Percentiles rank a stretch among this genome's conserved stretches.
These are phyloP conservation scores for Agapornis roseicollis DNA, from an alignment of 2,113 vertebrate species.

Conservation along the genomic window DNA sequence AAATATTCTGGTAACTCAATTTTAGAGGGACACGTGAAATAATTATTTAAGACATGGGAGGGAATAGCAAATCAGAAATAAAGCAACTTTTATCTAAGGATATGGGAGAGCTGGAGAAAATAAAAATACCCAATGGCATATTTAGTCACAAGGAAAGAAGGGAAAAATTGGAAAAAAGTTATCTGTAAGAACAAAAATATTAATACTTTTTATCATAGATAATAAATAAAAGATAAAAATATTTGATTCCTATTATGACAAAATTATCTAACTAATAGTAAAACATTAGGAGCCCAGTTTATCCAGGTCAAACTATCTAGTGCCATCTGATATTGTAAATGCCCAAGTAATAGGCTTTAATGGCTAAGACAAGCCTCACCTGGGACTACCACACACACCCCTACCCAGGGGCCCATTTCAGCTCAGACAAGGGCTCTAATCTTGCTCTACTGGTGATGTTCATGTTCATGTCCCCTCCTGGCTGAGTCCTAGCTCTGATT, in stretches of 20 bases:
- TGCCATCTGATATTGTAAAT: not conserved
- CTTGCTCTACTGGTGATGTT: not conserved
- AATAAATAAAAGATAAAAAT: not conserved
- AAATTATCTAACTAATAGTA: not conserved
- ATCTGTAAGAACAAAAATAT: not conserved
- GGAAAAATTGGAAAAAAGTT: not conserved
- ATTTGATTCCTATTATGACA: not conserved
- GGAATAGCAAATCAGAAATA: not conserved
- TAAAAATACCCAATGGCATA: not conserved
- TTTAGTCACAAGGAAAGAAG: not conserved
- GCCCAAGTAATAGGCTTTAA: not conserved
- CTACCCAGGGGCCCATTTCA: not conserved
- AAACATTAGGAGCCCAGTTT: not conserved
- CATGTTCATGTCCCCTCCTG: accelerated
- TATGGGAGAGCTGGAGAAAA: not conserved
- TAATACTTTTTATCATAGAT: not conserved
- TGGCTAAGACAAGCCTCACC: not conserved
- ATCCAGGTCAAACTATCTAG: not conserved
- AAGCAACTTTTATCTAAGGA: not conserved
- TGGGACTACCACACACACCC: not conserved
- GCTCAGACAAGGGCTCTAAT: not conserved
- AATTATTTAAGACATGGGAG: not conserved
- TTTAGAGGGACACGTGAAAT: not conserved
- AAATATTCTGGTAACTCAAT: not conserved
- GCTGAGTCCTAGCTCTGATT: not conserved